Percentiles rank a stretch among this genome's conserved stretches.
Evolutionary conservation across 2,113 vertebrate species (phyloP).

Genomic region (Rhea americana): DNA sequence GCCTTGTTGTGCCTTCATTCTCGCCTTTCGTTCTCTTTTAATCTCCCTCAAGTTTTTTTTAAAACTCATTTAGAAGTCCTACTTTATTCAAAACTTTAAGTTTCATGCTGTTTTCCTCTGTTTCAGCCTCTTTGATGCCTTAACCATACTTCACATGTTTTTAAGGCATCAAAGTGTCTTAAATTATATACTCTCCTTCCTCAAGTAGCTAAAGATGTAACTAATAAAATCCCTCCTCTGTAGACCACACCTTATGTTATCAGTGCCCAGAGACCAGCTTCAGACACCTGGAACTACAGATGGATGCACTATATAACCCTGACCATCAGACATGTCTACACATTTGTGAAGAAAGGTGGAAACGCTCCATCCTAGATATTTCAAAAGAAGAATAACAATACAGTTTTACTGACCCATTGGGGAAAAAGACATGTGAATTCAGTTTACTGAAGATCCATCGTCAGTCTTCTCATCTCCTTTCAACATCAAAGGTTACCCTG

Average conservation of each 20-base stretch:
- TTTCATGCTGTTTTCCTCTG: conserved; percentile 55
- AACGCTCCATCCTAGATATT: conserved; percentile 44
- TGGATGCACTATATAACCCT: conserved; percentile 51
- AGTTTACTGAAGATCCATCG: conserved; percentile 28
- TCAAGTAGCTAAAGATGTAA: conserved; percentile 68
- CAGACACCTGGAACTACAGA: conserved; percentile 66
- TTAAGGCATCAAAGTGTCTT: conserved; percentile 61
- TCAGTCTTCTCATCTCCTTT: conserved; percentile 8
- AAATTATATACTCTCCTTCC: conserved; percentile 44
- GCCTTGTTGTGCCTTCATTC: neutral
- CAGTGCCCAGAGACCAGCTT: conserved; percentile 54
- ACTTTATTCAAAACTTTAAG: conserved; percentile 12
- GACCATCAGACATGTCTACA: conserved; percentile 36
- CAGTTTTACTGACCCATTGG: conserved; percentile 23
- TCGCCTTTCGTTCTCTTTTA: conserved; percentile 21
- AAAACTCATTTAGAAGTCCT: neutral
- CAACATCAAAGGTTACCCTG: neutral
- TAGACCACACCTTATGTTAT: conserved; percentile 70
- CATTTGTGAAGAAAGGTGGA: conserved; percentile 41
- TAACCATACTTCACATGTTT: conserved; percentile 48
- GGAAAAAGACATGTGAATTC: conserved; percentile 29
- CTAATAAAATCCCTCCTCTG: conserved; percentile 46
- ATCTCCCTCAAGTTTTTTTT: neutral
- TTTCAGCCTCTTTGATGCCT: conserved; percentile 56
- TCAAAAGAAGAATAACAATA: conserved; percentile 58